Conservation (phyloP, 2,113 vertebrate species). For the Lagenorhynchus albirostris region DNA sequence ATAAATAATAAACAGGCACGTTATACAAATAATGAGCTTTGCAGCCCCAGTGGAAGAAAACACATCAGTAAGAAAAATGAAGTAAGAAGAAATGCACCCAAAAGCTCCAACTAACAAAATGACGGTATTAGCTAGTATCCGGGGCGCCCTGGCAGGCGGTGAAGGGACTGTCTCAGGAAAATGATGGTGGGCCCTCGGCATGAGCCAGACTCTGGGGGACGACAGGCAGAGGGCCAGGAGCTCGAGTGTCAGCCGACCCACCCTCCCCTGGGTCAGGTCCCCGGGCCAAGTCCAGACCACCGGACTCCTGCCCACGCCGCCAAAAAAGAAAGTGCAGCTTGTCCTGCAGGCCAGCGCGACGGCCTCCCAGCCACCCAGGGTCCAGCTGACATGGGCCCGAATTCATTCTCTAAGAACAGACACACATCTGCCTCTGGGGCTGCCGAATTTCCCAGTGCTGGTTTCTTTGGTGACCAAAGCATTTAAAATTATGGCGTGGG, state of each 20-base stretch:
- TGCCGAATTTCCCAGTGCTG: not conserved
- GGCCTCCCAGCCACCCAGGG: not conserved
- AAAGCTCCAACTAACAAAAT: slow-evolving; percentile 63
- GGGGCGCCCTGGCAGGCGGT: not conserved
- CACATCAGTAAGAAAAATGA: slow-evolving; percentile 75
- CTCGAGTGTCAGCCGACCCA: rapidly evolving
- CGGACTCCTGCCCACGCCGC: not conserved
- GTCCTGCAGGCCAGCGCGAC: rapidly evolving
- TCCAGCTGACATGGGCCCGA: not conserved
- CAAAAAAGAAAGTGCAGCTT: not conserved
- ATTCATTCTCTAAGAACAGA: not conserved
- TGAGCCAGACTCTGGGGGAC: rapidly evolving
- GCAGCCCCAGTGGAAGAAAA: slow-evolving; percentile 64
- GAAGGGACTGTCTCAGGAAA: slow-evolving; percentile 11
- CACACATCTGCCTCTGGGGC: not conserved
- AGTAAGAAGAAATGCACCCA: slow-evolving; percentile 55
- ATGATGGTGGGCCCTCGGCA: not conserved
- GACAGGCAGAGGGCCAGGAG: not conserved
- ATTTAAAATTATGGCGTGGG: not conserved
- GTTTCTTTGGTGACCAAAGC: not conserved
- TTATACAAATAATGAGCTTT: slow-evolving; percentile 66
- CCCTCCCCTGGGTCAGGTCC: not conserved
- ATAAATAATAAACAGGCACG: slow-evolving; percentile 73
- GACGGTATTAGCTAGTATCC: slow-evolving; percentile 47
- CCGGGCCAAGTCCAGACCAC: not conserved